phyloP scores from a whole-genome alignment of 1,140 invertebrate species.

The Oryctes rhinoceros region DNA sequence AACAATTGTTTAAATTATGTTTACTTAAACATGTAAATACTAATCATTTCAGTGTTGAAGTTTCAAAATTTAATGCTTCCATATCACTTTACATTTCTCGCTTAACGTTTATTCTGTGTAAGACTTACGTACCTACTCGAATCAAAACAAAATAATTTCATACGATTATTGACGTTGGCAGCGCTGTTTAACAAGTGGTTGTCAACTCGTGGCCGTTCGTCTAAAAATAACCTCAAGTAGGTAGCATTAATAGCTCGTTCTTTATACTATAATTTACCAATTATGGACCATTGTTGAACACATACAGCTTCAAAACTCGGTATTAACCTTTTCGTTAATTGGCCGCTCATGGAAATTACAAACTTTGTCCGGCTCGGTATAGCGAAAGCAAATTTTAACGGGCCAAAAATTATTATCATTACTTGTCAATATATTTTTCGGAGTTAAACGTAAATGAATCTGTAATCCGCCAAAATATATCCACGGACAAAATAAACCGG shows the following conservation, averaged over 20 bases:
- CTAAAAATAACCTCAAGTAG: conserved; percentile 33
- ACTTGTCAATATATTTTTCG: too few relatives aligned
- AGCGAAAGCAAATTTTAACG: background rate
- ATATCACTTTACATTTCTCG: too few relatives aligned
- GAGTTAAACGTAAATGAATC: too few relatives aligned
- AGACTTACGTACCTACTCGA: too few relatives aligned
- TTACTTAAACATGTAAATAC: too few relatives aligned
- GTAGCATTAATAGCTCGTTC: conserved; percentile 18
- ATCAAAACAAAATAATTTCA: too few relatives aligned
- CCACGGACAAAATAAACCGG: too few relatives aligned
- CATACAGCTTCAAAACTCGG: background rate
- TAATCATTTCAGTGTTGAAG: too few relatives aligned
- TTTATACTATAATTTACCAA: conserved; percentile 34
- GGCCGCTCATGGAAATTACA: conserved; percentile 7
- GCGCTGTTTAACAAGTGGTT: background rate
- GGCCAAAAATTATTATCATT: background rate
- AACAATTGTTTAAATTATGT: too few relatives aligned
- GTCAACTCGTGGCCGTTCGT: background rate
- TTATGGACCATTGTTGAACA: conserved; percentile 9
- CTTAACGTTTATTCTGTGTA: too few relatives aligned
- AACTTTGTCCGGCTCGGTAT: background rate
- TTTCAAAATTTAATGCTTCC: too few relatives aligned
- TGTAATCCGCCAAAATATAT: too few relatives aligned
- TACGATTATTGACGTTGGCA: background rate
- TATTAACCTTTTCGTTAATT: conserved; percentile 23